A percentile compares a stretch with the other conserved stretches of the same genome.
Conservation (phyloP, 2,888 invertebrate species). For the Petrolisthes manimaculis region DNA sequence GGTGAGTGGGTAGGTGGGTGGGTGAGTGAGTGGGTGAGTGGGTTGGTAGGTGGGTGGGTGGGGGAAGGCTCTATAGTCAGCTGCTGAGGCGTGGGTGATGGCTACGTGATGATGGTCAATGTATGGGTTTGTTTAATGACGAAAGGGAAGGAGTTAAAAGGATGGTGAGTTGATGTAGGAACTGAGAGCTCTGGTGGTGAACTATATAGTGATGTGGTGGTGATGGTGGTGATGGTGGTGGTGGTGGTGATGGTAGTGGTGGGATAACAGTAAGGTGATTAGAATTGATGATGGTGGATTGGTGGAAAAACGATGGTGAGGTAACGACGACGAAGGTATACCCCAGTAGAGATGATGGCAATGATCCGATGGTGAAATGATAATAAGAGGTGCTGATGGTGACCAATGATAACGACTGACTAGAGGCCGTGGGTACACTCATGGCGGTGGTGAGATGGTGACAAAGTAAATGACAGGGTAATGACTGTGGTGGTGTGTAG, state of each 20-base stretch:
- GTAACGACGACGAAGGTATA: not conserved
- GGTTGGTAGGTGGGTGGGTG: too few relatives aligned
- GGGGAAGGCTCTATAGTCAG: not conserved
- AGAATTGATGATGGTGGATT: not conserved
- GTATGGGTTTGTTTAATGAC: not conserved
- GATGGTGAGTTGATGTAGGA: not conserved
- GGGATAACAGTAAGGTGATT: not conserved
- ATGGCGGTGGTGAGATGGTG: not conserved
- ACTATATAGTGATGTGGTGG: not conserved
- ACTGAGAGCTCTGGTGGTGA: not conserved
- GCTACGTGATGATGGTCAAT: too few relatives aligned
- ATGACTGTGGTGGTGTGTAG: not conserved
- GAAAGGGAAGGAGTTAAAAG: not conserved
- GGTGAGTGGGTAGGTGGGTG: too few relatives aligned
- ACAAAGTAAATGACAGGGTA: not conserved
- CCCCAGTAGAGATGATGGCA: not conserved
- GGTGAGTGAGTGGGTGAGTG: too few relatives aligned
- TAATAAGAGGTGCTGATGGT: not conserved
- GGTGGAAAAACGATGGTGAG: not conserved
- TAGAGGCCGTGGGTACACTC: not conserved
- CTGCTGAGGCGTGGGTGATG: too few relatives aligned
- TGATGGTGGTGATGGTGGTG: not conserved
- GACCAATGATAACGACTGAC: not conserved
- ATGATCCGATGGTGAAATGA: not conserved
- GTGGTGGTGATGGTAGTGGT: not conserved